Evolutionary conservation across 2,797 vertebrate genomes (phyloP).

Genomic region (Aphelocoma californica): DNA sequence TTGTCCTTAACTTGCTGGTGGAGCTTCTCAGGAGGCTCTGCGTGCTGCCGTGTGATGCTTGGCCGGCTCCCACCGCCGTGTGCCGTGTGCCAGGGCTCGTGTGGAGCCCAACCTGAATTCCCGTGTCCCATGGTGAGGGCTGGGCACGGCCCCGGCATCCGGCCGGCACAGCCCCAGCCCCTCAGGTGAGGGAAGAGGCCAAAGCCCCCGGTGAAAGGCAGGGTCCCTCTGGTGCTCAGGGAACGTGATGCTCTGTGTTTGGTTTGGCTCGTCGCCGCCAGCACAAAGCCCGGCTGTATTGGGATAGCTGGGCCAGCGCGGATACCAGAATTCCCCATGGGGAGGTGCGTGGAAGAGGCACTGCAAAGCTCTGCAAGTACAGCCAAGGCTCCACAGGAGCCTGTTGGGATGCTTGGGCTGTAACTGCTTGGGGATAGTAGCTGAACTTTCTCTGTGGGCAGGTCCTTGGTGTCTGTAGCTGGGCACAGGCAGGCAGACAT

Average conservation of each 20-base stretch:
- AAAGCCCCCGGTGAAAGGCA: not conserved
- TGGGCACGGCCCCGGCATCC: accelerated
- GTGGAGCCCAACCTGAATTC: not conserved
- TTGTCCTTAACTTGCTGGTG: not conserved
- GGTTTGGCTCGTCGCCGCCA: not conserved
- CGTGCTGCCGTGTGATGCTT: not conserved
- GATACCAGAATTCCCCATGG: constrained; percentile 21
- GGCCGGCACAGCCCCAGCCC: not conserved
- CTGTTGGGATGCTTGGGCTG: not conserved
- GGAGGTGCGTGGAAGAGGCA: not conserved
- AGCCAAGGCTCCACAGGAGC: not conserved
- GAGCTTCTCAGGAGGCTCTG: not conserved
- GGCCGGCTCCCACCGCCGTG: accelerated
- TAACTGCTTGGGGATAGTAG: accelerated
- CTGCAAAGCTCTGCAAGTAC: not conserved
- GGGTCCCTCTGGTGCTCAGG: not conserved
- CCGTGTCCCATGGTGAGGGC: accelerated
- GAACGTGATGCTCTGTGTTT: constrained; percentile 53
- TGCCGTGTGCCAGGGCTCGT: accelerated
- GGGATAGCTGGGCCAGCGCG: not conserved
- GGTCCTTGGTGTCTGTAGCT: not conserved
- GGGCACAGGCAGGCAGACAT: not conserved
- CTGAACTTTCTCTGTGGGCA: not conserved
- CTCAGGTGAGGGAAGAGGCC: not conserved
- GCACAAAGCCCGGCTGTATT: not conserved